A percentile compares a stretch with the other conserved stretches of the same genome.
phyloP scores from a whole-genome alignment of 2,113 vertebrate species.

The Meles meles region DNA sequence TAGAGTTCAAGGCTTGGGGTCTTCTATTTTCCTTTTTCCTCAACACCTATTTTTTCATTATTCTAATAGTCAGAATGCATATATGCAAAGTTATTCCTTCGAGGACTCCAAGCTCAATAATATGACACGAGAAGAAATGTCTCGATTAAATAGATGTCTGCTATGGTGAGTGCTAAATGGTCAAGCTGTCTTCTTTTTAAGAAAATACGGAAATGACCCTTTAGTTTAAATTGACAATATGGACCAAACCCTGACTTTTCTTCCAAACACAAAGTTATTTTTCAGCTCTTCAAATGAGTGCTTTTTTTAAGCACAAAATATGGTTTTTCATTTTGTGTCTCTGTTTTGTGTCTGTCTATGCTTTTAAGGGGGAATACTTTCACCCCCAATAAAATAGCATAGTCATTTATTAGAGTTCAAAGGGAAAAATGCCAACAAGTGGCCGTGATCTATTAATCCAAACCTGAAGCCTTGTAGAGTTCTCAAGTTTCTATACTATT shows the following conservation, averaged over 20 bases:
- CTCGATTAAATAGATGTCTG: background rate
- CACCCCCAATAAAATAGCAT: background rate
- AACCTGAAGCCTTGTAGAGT: background rate
- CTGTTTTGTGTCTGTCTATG: background rate
- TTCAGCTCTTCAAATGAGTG: background rate
- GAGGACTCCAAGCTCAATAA: background rate
- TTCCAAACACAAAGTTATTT: background rate
- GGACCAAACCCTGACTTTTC: background rate
- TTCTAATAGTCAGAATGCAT: background rate
- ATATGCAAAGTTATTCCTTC: background rate
- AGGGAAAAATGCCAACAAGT: background rate
- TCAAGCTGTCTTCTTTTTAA: background rate
- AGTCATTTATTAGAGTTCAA: conserved; percentile 32
- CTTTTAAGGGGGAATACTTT: background rate
- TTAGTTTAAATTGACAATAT: background rate
- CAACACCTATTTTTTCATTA: background rate
- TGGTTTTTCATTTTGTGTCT: background rate
- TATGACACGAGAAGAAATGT: background rate
- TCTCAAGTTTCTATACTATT: conserved; percentile 65
- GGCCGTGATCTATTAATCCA: conserved; percentile 39
- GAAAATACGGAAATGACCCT: background rate
- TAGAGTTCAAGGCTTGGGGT: background rate
- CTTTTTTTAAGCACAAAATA: background rate
- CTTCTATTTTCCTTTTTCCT: background rate
- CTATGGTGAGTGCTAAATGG: background rate